These are phyloP conservation scores for Xestia rhomboidea DNA, from an alignment of 2,888 invertebrate genomes.

Conservation along the genomic window DNA sequence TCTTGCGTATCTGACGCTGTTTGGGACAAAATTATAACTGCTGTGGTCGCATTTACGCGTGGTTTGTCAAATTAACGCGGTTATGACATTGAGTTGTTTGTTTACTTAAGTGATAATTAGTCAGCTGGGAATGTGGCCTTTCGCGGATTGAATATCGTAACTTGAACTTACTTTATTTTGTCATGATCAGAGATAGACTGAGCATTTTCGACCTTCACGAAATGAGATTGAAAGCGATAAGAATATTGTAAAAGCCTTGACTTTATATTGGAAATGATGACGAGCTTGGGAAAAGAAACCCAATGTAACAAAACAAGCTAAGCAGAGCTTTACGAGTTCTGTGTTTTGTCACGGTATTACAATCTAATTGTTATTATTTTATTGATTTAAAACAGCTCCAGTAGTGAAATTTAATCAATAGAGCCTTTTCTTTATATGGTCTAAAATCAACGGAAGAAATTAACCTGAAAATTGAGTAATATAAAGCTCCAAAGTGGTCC, in stretches of 20 bases:
- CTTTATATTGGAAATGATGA: background rate
- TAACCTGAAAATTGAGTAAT: background rate
- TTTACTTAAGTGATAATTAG: slow-evolving; percentile 29
- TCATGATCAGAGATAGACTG: background rate
- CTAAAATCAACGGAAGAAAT: background rate
- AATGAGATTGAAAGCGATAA: background rate
- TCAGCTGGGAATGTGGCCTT: slow-evolving; percentile 15
- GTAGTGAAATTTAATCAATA: too few relatives aligned
- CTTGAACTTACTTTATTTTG: background rate
- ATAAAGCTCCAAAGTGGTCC: background rate
- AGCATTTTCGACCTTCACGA: background rate
- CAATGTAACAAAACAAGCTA: background rate
- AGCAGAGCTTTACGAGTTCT: background rate
- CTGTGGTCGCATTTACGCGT: slow-evolving; percentile 25
- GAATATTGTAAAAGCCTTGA: background rate
- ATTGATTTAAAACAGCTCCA: background rate
- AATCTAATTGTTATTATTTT: background rate
- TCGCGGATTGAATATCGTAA: background rate
- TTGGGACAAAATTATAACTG: slow-evolving; percentile 31
- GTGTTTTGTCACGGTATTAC: background rate
- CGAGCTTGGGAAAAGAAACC: slow-evolving; percentile 2
- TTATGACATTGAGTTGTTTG: slow-evolving; percentile 16
- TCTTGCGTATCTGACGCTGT: slow-evolving; percentile 11
- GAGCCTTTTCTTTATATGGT: background rate
- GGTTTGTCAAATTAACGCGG: background rate